These are phyloP conservation scores for Amorpha juglandis DNA, from an alignment of 2,888 invertebrate genomes.

Conservation along the genomic window DNA sequence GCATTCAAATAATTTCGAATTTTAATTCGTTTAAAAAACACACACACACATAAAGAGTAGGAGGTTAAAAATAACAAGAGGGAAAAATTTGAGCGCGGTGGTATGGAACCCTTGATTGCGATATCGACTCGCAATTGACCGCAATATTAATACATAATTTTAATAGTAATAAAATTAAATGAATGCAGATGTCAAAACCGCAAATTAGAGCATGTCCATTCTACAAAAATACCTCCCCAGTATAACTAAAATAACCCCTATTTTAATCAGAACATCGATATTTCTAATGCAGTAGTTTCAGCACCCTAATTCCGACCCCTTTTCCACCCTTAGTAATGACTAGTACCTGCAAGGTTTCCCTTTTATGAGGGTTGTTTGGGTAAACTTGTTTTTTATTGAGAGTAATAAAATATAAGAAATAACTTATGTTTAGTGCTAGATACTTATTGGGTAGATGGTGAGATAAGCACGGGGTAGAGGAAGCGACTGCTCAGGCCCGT, in stretches of 20 bases:
- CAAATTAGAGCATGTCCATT: background rate
- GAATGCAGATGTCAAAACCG: background rate
- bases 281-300: slow-evolving; percentile 17
- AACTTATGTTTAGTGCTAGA: slow-evolving; percentile 10
- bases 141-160: too few species aligned
- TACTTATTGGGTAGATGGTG: slow-evolving; percentile 19
- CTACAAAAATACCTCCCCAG: background rate
- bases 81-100: too few species aligned
- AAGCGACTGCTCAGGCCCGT: slow-evolving; percentile 8
- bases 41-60: too few species aligned
- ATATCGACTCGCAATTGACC: too few species aligned
- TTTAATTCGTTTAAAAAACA: too few species aligned
- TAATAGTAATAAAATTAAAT: too few species aligned
- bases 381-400: slow-evolving; percentile 20
- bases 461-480: background rate
- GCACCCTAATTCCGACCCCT: slow-evolving; percentile 16
- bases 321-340: slow-evolving; percentile 1
- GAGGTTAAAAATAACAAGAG: too few species aligned
- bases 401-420: slow-evolving; percentile 24
- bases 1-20: too few species aligned
- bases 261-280: slow-evolving; percentile 20
- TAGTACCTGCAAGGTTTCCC: slow-evolving; percentile 13
- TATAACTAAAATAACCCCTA: slow-evolving; percentile 1
- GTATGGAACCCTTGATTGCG: too few species aligned
- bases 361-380: slow-evolving; percentile 22